Base-by-base conservation (phyloP, 1,140 invertebrate species). In the Caenorhabditis latens region DNA sequence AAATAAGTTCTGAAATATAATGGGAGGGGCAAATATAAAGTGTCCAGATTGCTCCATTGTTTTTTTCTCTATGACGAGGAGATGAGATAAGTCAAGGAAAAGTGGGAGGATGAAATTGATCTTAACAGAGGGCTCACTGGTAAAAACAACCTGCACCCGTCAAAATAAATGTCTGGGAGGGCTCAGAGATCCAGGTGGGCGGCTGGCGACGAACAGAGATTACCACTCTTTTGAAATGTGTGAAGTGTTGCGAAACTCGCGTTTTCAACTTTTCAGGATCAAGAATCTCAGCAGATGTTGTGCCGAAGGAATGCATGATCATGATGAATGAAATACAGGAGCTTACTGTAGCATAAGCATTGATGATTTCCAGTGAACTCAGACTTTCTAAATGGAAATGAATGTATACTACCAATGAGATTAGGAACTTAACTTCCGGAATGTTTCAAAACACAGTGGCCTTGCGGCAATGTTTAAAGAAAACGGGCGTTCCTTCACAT, bases 151-250 rank as follows among this genome's bases (percentile, higher is more conserved):
- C 5, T 79, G 71, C 71, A 50, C 43, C 46, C 65, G 42, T 13
- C 61, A 40, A 32, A 24, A 58, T 19, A 58, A 21, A 24, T 21
- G 46, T 53, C 71, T 53, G 24, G 46, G 32, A 43, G 71, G n/a
- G 46, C 71, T 79, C 46, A 79, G 16, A 79, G 46, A 79, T 79
- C 46, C 42, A 50, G 71, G 71, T 79, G 71, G 71, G 71, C 71
- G 71, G 71, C 11, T 53, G 11, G 50, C 11, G 32, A 32, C 65
- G 43, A 79, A 50, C 46, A 50, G n/a, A 24, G 71, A n/a, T 14
- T 79, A 19, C 24, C 4, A 40, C 4, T 19, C 6, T n/a, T 16
- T 46, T 71, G 65, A 71, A 32, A 71, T 13, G 32, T 32, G 24
- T 46, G 24, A 71, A 46, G 32, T 32, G 42, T 71, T 71, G 65